Evolutionary conservation across 2,888 invertebrate genomes (phyloP), one percentile per base, ranked within the genome.

Genomic region (Polyploca ridens): DNA sequence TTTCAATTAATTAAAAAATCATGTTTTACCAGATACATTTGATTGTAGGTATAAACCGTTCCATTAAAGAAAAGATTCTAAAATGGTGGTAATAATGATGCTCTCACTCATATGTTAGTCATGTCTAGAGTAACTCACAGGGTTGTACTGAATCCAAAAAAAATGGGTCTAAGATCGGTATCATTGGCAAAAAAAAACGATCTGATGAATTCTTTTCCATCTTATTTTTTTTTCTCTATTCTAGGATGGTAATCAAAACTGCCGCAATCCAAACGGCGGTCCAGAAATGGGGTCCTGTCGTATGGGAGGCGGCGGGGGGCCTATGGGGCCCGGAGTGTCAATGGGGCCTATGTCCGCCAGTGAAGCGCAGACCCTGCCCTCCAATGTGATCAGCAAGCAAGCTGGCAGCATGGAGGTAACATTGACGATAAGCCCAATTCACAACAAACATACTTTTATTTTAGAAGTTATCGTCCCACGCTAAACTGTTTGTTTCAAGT

Each of bases 371-470:
- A 96, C 97, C 14, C 88, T 97, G 80, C 96, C 96, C 44, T 96
- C 97, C 72, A 97, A 97, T 87, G 96, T 97, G 68, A 96, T 97
- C 79, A 96, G 95, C 85, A 97, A 97, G 86, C 97, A 97, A 83
- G 93, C 95, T 35, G 96, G 96, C 73, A 96, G 97, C 71, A 97
- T 97, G 95, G 97, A 98, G 94, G 97, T 97, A 90, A 86, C 74
- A 78, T 77, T 76, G 69, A 63, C 41, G n/a, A 41, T 61, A 58
- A 58, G 33, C 54, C 44, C 41, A 54, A 54, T 54, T 54, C 0
- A 54, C 4, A 19, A 54, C 8, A 54, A 19, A 46, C n/a, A 46
- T n/a, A n/a, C 41, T 41, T 41, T 13, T 7, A 41, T 41, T 41
- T 41, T 13, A 1, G 6, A 41, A 5, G 3, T 0, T 13, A 13